Conservation (phyloP, 2,888 invertebrate genomes). For the Phortica okadai region DNA sequence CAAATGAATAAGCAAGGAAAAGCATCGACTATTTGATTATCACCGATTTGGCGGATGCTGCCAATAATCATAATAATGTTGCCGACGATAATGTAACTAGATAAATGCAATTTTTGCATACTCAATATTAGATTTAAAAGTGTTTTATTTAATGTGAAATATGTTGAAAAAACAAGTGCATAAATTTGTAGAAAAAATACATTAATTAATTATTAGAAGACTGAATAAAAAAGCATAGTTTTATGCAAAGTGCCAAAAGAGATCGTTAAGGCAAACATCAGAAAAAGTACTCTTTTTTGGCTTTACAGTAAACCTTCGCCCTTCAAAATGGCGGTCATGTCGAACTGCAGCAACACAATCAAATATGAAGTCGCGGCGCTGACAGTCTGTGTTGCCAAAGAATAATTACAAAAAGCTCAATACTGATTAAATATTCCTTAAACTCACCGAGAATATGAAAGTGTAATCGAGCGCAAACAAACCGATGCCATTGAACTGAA, state of each 20-base stretch:
- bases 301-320: slow-evolving; percentile 64
- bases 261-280: no score
- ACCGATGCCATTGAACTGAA: slow-evolving; percentile 76
- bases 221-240: not conserved
- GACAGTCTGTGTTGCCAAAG: slow-evolving; percentile 64
- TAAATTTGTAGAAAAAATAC: no score
- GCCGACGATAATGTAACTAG: slow-evolving; percentile 4
- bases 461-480: slow-evolving; percentile 75
- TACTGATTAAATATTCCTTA: not conserved
- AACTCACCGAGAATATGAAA: slow-evolving; percentile 75
- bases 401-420: not conserved
- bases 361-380: slow-evolving; percentile 76
- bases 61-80: slow-evolving; percentile 49
- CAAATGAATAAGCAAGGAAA: not conserved
- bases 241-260: no score
- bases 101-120: no score
- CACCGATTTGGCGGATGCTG: slow-evolving; percentile 36
- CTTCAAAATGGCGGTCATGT: slow-evolving; percentile 72
- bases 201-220: not conserved
- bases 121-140: not conserved
- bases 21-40: slow-evolving; percentile 23
- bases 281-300: not conserved
- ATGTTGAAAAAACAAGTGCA: not conserved
- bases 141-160: not conserved
- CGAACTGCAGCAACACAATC: slow-evolving; percentile 76